A percentile compares a stretch with the other conserved stretches of the same genome.
phyloP scores from a whole-genome alignment of 2,888 invertebrate species.

The Hartigia nigra region DNA sequence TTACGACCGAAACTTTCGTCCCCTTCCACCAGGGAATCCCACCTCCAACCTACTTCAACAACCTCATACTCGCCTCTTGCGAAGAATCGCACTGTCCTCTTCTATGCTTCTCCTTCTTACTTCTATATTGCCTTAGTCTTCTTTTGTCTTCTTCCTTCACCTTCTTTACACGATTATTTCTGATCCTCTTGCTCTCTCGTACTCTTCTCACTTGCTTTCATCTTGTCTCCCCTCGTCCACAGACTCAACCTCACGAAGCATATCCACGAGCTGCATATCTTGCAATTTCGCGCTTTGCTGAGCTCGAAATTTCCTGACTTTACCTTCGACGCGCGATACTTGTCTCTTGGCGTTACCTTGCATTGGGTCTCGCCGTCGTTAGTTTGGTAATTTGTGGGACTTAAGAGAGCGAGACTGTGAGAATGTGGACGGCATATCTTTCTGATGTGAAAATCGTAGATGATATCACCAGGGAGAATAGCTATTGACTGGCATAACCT shows the following conservation, averaged over 20 bases:
- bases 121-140: slow-evolving; percentile 11
- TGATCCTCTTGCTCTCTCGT: slow-evolving; percentile 6
- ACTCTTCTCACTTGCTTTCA: slow-evolving; percentile 20
- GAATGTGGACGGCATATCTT: slow-evolving; percentile 5
- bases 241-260: neutral
- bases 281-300: slow-evolving; percentile 17
- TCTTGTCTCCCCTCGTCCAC: slow-evolving; percentile 23
- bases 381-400: slow-evolving; percentile 56
- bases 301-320: slow-evolving; percentile 11
- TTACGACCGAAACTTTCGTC: slow-evolving; percentile 52
- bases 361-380: slow-evolving; percentile 46
- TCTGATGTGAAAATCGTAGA: neutral
- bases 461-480: neutral
- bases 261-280: slow-evolving; percentile 8
- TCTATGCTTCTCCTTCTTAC: slow-evolving; percentile 19
- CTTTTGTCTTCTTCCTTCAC: slow-evolving; percentile 12
- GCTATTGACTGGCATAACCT: neutral
- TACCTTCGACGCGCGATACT: neutral
- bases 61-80: slow-evolving; percentile 11
- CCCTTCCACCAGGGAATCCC: slow-evolving; percentile 25
- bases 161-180: slow-evolving; percentile 7
- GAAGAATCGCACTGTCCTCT: slow-evolving; percentile 1
- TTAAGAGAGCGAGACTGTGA: slow-evolving; percentile 42
- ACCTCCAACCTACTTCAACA: neutral
- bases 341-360: neutral